These are phyloP conservation scores for Lamprologus sp. DNA, from an alignment of 2,113 vertebrate genomes.

Conservation along the genomic window DNA sequence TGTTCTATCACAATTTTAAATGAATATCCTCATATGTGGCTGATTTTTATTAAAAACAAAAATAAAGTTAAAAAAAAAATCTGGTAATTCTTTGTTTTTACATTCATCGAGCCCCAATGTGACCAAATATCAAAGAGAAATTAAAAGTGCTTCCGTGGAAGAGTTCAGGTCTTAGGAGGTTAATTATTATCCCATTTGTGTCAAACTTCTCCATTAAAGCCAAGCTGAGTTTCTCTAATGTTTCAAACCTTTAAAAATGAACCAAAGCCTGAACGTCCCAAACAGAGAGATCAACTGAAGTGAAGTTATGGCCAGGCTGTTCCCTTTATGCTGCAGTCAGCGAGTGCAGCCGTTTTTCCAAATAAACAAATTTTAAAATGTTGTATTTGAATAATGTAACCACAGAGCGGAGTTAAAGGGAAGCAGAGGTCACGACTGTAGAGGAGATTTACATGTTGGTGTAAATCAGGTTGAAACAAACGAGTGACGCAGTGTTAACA, in stretches of 20 bases:
- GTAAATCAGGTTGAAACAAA: neutral
- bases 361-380: neutral
- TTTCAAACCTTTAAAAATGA: neutral
- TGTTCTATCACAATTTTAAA: too few relatives aligned
- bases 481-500: neutral
- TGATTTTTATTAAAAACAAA: too few relatives aligned
- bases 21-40: fast-evolving
- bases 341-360: fast-evolving
- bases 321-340: neutral
- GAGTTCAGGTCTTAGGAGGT: too few relatives aligned
- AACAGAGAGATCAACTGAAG: neutral
- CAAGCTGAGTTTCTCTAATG: neutral
- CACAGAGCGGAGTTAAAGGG: neutral
- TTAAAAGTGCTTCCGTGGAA: too few relatives aligned
- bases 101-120: too few relatives aligned
- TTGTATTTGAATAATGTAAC: neutral
- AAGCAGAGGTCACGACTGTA: neutral
- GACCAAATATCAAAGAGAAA: too few relatives aligned
- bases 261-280: neutral
- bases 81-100: too few relatives aligned
- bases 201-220: neutral
- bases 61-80: too few relatives aligned
- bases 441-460: neutral
- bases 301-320: neutral
- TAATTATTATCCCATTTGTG: neutral